These are phyloP conservation scores for Pomacea maculata DNA, from an alignment of 1,140 invertebrate genomes.

Conservation along the genomic window DNA sequence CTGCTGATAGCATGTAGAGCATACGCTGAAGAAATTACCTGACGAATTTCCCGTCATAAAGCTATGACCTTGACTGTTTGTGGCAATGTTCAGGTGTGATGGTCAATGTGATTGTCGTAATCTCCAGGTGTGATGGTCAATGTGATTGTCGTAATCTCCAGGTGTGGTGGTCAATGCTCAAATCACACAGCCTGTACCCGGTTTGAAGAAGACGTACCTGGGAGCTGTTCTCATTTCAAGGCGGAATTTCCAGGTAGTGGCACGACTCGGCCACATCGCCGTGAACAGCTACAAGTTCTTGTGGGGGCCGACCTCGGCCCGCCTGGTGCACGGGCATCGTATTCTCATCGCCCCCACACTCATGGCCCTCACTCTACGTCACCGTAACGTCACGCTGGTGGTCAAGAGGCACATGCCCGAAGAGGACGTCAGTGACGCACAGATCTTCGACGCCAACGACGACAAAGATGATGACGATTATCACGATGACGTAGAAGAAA, in stretches of 20 bases:
- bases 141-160: background rate
- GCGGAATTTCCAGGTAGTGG: conserved; percentile 18
- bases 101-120: background rate
- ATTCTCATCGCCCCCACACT: conserved; percentile 19
- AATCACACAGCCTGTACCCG: background rate
- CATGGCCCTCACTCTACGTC: conserved; percentile 19
- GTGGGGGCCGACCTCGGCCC: conserved; percentile 14
- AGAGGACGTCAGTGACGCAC: background rate
- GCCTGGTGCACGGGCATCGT: conserved; percentile 19
- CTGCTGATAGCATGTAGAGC: no score
- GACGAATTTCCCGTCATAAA: no score
- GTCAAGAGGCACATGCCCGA: conserved; percentile 22
- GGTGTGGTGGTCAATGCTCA: conserved; percentile 22
- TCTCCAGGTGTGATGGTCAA: background rate
- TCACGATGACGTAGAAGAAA: no score
- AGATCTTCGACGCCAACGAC: no score
- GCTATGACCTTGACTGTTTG: no score
- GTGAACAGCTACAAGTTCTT: conserved; percentile 20
- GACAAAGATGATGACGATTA: no score
- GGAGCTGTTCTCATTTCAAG: conserved; percentile 15
- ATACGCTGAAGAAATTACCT: no score
- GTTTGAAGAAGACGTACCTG: conserved; percentile 8
- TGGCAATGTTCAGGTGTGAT: no score
- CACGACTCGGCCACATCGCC: background rate
- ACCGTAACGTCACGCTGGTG: conserved; percentile 19